Base-by-base conservation (phyloP, 2,888 invertebrate genomes). In the Epirrhoe alternata region DNA sequence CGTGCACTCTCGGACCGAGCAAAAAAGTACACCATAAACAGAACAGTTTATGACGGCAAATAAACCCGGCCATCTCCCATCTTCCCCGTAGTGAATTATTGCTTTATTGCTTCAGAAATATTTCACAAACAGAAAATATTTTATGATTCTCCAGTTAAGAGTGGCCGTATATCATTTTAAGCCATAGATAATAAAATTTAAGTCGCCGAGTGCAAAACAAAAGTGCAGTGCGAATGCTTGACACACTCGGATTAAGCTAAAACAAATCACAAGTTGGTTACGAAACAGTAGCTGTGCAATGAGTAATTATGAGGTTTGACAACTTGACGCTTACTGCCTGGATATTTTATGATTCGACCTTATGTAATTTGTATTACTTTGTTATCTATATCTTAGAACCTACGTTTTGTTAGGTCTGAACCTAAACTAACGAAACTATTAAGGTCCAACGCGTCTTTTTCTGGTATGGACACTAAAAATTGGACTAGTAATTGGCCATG, bases 71-170 rank as follows among this genome's bases (percentile, higher is more conserved):
- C 89, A 87, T 90, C 89, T 93, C 89, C 87, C 89, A 87, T 90
- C 89, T 93, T 90, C 90, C 88, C 89, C 89, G 92, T 91, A 91
- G 91, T 93, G 92, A 93, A 90, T 92, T 93, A 93, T 92, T 92
- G 92, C 93, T 93, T 92, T 93, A 93, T 93, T 92, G 92, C 93
- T 86, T 91, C 91, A 90, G 92, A 92, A 92, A 93, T 92, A 92
- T 93, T 92, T 92, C 90, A 91, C 93, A 93, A 92, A 93, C 93
- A 92, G 92, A 92, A 92, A 92, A 93, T 92, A 92, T 93, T 93
- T 93, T 93, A 93, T 91, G 92, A 92, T 92, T 90, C 92, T 86
- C 90, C 89, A 91, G 89, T 93, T 92, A 91, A 92, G 90, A 90
- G 90, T 86, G 85, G 88, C 73, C 87, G 82, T 93, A 93, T 92